phyloP scores from a whole-genome alignment of 2,888 invertebrate species.

The Macrosoma leucophasiata region DNA sequence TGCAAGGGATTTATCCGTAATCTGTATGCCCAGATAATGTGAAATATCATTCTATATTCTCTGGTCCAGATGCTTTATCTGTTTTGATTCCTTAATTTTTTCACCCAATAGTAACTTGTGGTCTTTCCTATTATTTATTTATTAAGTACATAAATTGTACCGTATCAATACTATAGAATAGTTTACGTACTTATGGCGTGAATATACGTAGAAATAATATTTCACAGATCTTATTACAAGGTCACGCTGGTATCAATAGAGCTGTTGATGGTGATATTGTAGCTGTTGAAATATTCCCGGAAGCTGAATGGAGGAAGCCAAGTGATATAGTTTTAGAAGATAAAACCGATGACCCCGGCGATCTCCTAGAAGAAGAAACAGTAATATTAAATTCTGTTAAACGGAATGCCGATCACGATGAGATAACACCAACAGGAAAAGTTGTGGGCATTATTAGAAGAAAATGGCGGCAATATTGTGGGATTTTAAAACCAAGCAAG shows the following conservation, averaged over 20 bases:
- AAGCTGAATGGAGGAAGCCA: slow-evolving; percentile 93
- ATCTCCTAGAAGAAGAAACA: slow-evolving; percentile 78
- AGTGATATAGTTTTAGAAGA: slow-evolving; percentile 89
- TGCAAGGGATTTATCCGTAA: too few species aligned
- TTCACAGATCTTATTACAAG: slow-evolving; percentile 87
- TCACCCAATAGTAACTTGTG: too few species aligned
- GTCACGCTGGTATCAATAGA: slow-evolving; percentile 89
- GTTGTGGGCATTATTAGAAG: slow-evolving; percentile 95
- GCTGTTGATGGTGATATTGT: slow-evolving; percentile 97
- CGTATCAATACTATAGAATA: not conserved
- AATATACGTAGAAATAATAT: too few species aligned
- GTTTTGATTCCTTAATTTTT: too few species aligned
- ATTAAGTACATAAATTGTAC: not conserved
- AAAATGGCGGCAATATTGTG: slow-evolving; percentile 99
- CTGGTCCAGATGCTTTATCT: too few species aligned
- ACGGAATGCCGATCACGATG: slow-evolving; percentile 45
- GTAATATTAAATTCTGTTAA: slow-evolving; percentile 43
- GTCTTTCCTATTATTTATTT: too few species aligned
- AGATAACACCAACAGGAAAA: slow-evolving; percentile 64
- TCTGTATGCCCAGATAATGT: too few species aligned
- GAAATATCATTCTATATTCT: too few species aligned
- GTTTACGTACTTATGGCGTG: not conserved
- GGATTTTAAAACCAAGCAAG: slow-evolving; percentile 88
- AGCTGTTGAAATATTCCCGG: slow-evolving; percentile 90
- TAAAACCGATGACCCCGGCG: slow-evolving; percentile 82